A percentile compares a stretch with the other conserved stretches of the same genome.
Evolutionary conservation across 1,140 invertebrate genomes (phyloP).

Genomic region (Ctenoplectra terminalis): DNA sequence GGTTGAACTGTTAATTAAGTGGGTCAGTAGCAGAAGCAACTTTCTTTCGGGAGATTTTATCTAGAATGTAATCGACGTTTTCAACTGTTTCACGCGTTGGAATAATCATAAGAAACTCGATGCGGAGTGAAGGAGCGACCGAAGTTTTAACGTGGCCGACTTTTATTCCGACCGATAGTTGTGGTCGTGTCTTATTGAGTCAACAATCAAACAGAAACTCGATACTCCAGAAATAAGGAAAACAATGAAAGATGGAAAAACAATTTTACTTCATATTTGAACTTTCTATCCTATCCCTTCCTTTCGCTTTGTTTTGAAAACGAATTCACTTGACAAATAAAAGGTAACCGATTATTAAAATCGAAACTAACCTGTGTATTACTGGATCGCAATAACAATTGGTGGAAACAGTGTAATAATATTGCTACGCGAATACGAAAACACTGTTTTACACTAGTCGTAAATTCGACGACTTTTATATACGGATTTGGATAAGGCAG

Average conservation of each 20-base stretch:
- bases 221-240: slow-evolving; percentile 27
- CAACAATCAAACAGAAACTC: slow-evolving; percentile 52
- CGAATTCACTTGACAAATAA: slow-evolving; percentile 5
- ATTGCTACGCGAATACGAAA: no score
- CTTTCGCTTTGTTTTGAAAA: not conserved
- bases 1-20: slow-evolving; percentile 11
- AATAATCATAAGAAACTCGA: slow-evolving; percentile 11
- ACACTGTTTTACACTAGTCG: no score
- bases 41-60: not conserved
- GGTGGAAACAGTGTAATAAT: no score
- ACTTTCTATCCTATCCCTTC: slow-evolving; percentile 9
- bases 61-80: not conserved
- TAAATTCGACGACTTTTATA: no score
- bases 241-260: slow-evolving; percentile 23
- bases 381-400: no score
- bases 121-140: slow-evolving; percentile 12
- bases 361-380: not conserved
- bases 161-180: slow-evolving; percentile 49
- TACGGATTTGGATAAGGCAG: no score
- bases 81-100: not conserved
- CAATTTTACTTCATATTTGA: slow-evolving; percentile 47
- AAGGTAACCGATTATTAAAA: not conserved
- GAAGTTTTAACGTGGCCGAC: slow-evolving; percentile 38
- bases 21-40: not conserved
- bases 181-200: slow-evolving; percentile 49